A percentile compares a stretch with the other conserved stretches of the same genome.
Evolutionary conservation across 1,140 invertebrate genomes (phyloP).

Genomic region (Lordiphosa collinella): DNA sequence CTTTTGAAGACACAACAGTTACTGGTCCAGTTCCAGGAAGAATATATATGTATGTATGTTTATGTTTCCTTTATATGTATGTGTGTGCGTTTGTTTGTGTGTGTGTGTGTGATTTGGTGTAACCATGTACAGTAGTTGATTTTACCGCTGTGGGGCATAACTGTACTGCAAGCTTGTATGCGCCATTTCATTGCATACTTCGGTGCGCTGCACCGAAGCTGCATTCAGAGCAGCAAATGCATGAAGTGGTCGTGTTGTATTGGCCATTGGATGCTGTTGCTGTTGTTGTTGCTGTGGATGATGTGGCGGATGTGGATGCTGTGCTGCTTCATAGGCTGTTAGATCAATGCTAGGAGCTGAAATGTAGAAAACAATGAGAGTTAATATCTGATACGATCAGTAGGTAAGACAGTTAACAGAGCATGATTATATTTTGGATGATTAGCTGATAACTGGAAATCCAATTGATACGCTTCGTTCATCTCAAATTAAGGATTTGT

Average conservation of each 20-base stretch:
- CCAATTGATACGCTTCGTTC: too few relatives aligned
- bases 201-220: constrained; percentile 35
- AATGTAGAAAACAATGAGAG: background rate
- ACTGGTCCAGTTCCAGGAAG: constrained; percentile 80
- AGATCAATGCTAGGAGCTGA: constrained; percentile 53
- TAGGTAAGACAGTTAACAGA: too few relatives aligned
- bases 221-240: constrained; percentile 57
- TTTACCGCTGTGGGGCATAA: constrained; percentile 59
- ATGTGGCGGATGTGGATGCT: constrained; percentile 24
- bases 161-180: constrained; percentile 45
- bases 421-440: too few relatives aligned
- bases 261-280: constrained; percentile 4
- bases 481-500: too few relatives aligned
- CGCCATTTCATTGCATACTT: constrained; percentile 54
- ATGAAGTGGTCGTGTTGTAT: constrained; percentile 49
- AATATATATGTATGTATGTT: constrained; percentile 38
- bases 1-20: constrained; percentile 79
- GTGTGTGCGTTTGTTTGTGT: constrained; percentile 31
- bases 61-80: constrained; percentile 26
- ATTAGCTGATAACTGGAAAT: too few relatives aligned
- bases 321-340: constrained; percentile 35
- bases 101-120: constrained; percentile 14
- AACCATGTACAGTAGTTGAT: constrained; percentile 14
- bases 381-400: too few relatives aligned
- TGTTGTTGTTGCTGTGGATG: constrained; percentile 3